Evolutionary conservation across 2,888 invertebrate species (phyloP).

Genomic region (Athalia cordata): DNA sequence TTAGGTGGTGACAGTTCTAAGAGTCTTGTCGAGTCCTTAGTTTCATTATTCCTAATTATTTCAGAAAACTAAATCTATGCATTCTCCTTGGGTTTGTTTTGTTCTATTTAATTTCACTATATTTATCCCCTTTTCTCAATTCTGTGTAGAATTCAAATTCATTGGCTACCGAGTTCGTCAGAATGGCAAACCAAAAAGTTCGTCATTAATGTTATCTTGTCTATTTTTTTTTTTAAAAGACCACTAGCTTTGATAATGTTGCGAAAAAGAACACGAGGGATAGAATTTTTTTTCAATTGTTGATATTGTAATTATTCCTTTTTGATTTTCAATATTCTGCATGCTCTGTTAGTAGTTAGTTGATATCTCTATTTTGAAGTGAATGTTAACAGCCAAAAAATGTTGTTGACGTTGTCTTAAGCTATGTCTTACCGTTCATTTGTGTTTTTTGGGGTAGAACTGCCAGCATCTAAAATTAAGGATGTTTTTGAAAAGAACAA

Average conservation of each 20-base stretch:
- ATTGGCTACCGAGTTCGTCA: neutral
- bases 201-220: too few relatives aligned
- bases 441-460: slow-evolving; percentile 60
- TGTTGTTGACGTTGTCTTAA: slow-evolving; percentile 49
- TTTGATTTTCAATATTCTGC: slow-evolving; percentile 51
- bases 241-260: too few relatives aligned
- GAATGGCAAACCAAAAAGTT: neutral
- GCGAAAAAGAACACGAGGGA: too few relatives aligned
- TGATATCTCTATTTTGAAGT: slow-evolving; percentile 44
- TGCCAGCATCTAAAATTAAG: slow-evolving; percentile 70
- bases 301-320: too few relatives aligned
- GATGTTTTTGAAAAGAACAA: slow-evolving; percentile 64
- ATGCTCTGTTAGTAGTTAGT: slow-evolving; percentile 60
- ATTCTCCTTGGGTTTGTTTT: slow-evolving; percentile 9
- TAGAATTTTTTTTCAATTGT: too few relatives aligned
- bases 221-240: too few relatives aligned
- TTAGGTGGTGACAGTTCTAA: slow-evolving; percentile 66
- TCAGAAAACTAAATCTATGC: slow-evolving; percentile 5
- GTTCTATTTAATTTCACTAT: slow-evolving; percentile 9
- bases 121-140: neutral
- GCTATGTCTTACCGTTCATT: slow-evolving; percentile 53
- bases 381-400: slow-evolving; percentile 32
- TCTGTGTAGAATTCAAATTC: slow-evolving; percentile 17
- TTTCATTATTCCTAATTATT: slow-evolving; percentile 18
- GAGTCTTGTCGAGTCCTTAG: slow-evolving; percentile 22